These are phyloP conservation scores for Psittacula cyanocephala DNA, from an alignment of 2,113 vertebrate genomes.

Conservation along the genomic window DNA sequence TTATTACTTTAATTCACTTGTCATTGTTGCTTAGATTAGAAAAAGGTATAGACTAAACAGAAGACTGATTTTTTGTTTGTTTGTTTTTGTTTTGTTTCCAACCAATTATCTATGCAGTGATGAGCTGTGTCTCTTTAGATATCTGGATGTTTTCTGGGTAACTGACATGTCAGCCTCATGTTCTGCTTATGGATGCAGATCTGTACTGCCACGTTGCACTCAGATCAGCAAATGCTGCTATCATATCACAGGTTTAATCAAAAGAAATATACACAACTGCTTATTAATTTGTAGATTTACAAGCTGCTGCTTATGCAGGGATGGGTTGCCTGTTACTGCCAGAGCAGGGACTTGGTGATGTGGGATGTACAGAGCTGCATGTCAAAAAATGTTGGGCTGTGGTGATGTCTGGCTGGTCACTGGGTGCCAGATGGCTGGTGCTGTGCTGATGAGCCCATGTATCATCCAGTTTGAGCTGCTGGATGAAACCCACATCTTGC, in stretches of 20 bases:
- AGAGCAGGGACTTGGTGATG: neutral
- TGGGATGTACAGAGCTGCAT: no score
- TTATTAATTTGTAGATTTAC: neutral
- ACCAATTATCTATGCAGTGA: neutral
- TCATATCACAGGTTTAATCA: neutral
- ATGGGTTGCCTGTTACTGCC: neutral
- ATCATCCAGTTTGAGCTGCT: neutral
- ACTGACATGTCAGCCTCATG: neutral
- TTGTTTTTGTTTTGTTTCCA: neutral
- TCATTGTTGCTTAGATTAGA: neutral
- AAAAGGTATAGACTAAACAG: neutral
- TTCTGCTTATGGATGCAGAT: neutral
- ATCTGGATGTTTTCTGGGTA: neutral
- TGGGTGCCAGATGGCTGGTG: neutral
- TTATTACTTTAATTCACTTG: neutral
- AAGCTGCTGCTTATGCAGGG: neutral
- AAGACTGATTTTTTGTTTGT: neutral
- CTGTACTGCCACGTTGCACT: neutral
- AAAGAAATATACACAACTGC: neutral
- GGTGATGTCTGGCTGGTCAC: accelerated
- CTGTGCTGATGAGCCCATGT: neutral
- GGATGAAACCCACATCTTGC: neutral
- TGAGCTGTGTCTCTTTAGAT: neutral
- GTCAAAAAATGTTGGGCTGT: neutral
- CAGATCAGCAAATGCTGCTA: neutral